These are phyloP conservation scores for Procavia capensis DNA, from an alignment of 2,113 vertebrate species.

Conservation along the genomic window DNA sequence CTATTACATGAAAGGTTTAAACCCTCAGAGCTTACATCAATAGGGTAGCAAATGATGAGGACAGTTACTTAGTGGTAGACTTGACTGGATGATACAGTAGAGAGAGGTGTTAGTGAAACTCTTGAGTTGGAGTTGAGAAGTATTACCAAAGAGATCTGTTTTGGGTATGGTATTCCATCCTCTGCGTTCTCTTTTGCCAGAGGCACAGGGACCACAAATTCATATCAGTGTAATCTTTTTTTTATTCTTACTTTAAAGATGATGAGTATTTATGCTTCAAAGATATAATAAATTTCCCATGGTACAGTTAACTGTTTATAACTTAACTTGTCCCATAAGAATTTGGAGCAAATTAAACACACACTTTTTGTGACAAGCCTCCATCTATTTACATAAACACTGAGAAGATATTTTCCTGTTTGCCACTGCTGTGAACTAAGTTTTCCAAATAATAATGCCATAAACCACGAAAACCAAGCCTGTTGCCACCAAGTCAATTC, in stretches of 20 bases:
- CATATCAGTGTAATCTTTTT: neutral
- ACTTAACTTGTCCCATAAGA: neutral
- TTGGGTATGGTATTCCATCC: neutral
- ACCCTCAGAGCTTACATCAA: neutral
- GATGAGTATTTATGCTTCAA: neutral
- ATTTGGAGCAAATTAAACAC: neutral
- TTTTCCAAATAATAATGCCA: neutral
- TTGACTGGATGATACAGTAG: neutral
- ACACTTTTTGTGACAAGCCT: neutral
- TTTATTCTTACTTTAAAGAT: neutral
- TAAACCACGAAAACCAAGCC: no score
- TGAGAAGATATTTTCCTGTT: neutral
- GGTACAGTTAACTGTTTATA: neutral
- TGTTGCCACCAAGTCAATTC: no score
- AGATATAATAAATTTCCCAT: neutral
- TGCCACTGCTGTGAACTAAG: neutral
- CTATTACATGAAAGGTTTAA: neutral
- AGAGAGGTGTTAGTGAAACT: neutral
- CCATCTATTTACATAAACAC: neutral
- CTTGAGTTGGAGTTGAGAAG: neutral
- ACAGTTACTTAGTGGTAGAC: neutral
- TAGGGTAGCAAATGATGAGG: neutral
- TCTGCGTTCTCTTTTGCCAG: neutral
- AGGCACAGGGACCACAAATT: neutral
- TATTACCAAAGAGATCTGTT: neutral